A percentile compares a stretch with the other conserved stretches of the same genome.
Evolutionary conservation across 2,797 vertebrate species (phyloP).

Genomic region (Selene dorsalis): DNA sequence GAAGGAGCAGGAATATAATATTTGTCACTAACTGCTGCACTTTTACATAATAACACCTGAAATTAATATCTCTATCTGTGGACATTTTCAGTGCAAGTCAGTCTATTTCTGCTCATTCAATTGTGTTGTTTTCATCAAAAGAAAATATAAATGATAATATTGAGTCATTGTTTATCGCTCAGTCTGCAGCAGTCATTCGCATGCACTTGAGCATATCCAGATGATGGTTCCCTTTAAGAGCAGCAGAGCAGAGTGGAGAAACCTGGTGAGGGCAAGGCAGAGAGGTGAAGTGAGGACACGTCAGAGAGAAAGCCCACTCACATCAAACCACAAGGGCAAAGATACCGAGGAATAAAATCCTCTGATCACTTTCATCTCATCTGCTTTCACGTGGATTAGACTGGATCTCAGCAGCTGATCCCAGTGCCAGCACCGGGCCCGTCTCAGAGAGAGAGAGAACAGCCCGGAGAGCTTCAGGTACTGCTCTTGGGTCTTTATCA

Average conservation of each 20-base stretch:
- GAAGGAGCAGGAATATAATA: background rate
- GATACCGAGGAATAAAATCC: constrained; percentile 11
- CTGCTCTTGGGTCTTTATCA: constrained; percentile 32
- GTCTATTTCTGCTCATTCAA: background rate
- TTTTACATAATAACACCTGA: background rate
- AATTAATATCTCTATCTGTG: background rate
- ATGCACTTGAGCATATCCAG: background rate
- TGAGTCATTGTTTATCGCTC: background rate
- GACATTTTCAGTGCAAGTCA: background rate
- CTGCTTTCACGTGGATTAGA: background rate
- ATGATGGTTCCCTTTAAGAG: constrained; percentile 3
- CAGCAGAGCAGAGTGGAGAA: background rate
- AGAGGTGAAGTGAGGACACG: constrained; percentile 17
- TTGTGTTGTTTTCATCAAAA: background rate
- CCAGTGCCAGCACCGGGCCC: background rate
- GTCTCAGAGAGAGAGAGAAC: background rate
- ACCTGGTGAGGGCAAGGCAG: background rate
- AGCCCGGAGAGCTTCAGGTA: constrained; percentile 3
- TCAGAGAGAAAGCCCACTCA: background rate
- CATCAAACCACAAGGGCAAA: constrained; percentile 5
- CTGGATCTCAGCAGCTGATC: constrained; percentile 11
- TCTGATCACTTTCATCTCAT: constrained; percentile 13
- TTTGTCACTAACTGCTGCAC: background rate
- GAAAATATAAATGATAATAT: background rate
- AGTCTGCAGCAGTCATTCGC: background rate